Base-by-base conservation (phyloP, 2,113 vertebrate species). In the Lethenteron reissneri region DNA sequence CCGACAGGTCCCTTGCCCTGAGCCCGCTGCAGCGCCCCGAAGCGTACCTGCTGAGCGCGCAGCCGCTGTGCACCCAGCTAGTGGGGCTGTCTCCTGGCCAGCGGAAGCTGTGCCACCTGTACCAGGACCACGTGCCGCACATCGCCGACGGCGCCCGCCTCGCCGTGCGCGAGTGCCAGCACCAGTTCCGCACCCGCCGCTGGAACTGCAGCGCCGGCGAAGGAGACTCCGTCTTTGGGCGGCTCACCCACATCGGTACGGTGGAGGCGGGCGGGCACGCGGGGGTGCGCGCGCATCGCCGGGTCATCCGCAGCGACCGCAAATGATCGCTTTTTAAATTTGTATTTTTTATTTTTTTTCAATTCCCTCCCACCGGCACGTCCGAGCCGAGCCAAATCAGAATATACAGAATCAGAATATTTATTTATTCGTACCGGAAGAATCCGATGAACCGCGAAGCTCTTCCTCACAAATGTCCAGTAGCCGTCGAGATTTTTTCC, bases 191-290 rank as follows among this genome's bases (percentile, higher is more conserved):
- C 64, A 21, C n/a, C 9, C 64, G 64, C 64, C 64, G 64, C 21
- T 68, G 64, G 64, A 68, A 68, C 64, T 68, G 64, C 64, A 17
- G n/a, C 9, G 11, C n/a, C 11, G n/a, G n/a, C 64, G 64, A 68
- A 17, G 64, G 21, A 9, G 64, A 21, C 11, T 68, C 64, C 64
- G 21, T 68, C n/a, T 68, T 68, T 11, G 64, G 64, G 9, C 64
- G 64, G n/a, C n/a, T 21, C 64, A 68, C 21, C 11, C 64, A 17
- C 64, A 68, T 68, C 64, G 64, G 64, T 68, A 68, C n/a, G 64
- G 41, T 41, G 41, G 41, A 41, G 41, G 41, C 41, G 41, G 41
- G 41, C 41, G 41, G 5, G 41, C 41, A 41, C 41, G 41, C 25
- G 25, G 25, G 25, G 3, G 25, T 4, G 25, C 21, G 25, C 25